Base-by-base conservation (phyloP, 2,797 vertebrate species). In the Eptatretus atami region DNA sequence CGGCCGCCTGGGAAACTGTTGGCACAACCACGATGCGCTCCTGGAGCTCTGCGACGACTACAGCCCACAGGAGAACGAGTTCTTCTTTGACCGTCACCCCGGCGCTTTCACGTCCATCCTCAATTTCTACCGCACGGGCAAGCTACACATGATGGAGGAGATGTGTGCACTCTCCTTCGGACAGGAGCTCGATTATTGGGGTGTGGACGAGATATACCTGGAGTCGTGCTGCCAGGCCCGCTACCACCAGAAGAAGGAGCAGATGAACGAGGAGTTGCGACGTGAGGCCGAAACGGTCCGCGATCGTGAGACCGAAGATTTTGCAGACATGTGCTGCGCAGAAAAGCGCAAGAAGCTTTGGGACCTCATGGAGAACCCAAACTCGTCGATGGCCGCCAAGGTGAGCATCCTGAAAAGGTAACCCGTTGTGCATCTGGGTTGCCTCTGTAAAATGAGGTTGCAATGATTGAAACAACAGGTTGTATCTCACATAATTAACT, bases 101-200 rank as follows among this genome's bases (percentile, higher is more conserved):
- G 87, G 88, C 67, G 88, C 88, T 63, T 96, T 96, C 74, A 95
- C 88, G 8, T 96, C 88, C 57, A 96, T 96, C 69, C 80, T 96
- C 64, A 96, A 96, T 79, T 96, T 96, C 72, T 96, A 95, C 71
- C 86, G 88, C 67, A 94, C 88, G 0, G 87, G 87, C 11, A 86
- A 92, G 74, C 70, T 96, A 75, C 88, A 96, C 74, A 96, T 96
- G 88, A 96, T 96, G 88, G 88, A 96, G 74, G 88, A 96, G 68
- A 94, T 94, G 87, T 96, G 88, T 65, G 88, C 88, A 12, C 75
- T 96, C 70, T 93, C 86, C 25, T 96, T 94, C 73, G 94, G 88
- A 66, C 88, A 94, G 67, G 88, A 96, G 73, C 78, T 96, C 66
- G 88, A 94, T 79, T 96, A 86, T 73, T 96, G 88, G 88, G 87